Evolutionary conservation across 2,888 invertebrate species (phyloP).

Genomic region (Panorpa germanica): DNA sequence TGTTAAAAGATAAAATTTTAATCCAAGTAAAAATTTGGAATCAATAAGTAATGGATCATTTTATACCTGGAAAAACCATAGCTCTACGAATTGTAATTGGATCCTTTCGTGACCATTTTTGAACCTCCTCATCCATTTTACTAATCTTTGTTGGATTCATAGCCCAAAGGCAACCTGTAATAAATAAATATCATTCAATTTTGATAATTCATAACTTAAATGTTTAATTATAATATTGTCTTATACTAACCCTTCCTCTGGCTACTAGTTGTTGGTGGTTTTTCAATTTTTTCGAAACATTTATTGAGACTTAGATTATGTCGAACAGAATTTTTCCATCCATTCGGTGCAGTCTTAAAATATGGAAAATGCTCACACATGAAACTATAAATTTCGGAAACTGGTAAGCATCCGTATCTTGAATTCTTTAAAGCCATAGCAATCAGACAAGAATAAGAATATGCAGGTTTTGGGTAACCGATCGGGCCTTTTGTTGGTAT

Average conservation of each 20-base stretch:
- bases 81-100: constrained; percentile 80
- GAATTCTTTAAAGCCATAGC: constrained; percentile 97
- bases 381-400: constrained; percentile 96
- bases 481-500: constrained; percentile 21
- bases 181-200: constrained; percentile 8
- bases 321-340: constrained; percentile 97
- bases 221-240: constrained; percentile 6
- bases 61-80: constrained; percentile 76
- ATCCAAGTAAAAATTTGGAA: constrained; percentile 6
- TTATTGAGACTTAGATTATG: constrained; percentile 95
- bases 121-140: constrained; percentile 97
- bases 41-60: neutral
- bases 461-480: constrained; percentile 86
- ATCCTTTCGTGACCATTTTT: constrained; percentile 94
- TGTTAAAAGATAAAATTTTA: constrained; percentile 23
- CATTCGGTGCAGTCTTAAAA: constrained; percentile 94
- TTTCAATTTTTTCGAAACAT: constrained; percentile 96
- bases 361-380: constrained; percentile 99
- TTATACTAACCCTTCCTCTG: constrained; percentile 46
- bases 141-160: constrained; percentile 87
- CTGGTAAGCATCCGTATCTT: constrained; percentile 81
- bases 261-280: constrained; percentile 72
- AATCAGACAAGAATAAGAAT: constrained; percentile 94
- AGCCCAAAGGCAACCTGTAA: constrained; percentile 76
- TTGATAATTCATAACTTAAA: neutral